Base-by-base conservation (phyloP, 2,797 vertebrate genomes). In the Microctenopoma steveboyesi region DNA sequence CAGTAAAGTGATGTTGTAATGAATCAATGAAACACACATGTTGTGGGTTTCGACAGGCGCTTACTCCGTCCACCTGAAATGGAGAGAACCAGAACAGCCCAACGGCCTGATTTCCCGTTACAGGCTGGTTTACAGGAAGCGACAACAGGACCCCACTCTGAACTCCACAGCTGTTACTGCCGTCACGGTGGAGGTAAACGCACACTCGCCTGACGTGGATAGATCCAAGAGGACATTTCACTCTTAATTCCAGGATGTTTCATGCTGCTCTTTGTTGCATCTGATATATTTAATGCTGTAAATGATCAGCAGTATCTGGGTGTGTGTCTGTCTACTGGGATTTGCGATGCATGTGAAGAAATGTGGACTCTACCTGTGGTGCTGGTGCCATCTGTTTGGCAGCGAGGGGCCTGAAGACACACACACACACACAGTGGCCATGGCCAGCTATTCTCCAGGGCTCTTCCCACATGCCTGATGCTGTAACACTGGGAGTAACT, bases 31-130 rank as follows among this genome's bases (percentile, higher is more conserved):
- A 49, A 78, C 18, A 11, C 5, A 18, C 16, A 53, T 56, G 40
- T 47, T 66, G 22, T 78, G 50, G 4, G 15, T 52, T 60, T 46
- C 63, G 42, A 75, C 81, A 93, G 92, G 91, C 46, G 91, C 92
- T 10, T 92, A 93, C 78, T 94, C 94, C 6, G 63, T 90, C 42
- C 79, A 75, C 73, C 59, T 97, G 74, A 95, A 92, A 51, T 98
- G 97, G 97, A 93, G 78, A 0, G 77, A 92, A 68, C 97, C 96
- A 0, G 46, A 35, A 3, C 88, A 79, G 62, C 94, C 96, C 84
- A 97, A 96, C 0, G 96, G 96, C 15, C 52, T 94, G 47, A 95
- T 98, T 82, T 91, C 91, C 46, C 87, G 88, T 35, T 98, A 97
- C 77, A 91, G 50, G 57, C 90, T 98, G 22, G 75, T 95, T 85